phyloP scores from a whole-genome alignment of 2,113 vertebrate species.

The Leiothrix lutea region DNA sequence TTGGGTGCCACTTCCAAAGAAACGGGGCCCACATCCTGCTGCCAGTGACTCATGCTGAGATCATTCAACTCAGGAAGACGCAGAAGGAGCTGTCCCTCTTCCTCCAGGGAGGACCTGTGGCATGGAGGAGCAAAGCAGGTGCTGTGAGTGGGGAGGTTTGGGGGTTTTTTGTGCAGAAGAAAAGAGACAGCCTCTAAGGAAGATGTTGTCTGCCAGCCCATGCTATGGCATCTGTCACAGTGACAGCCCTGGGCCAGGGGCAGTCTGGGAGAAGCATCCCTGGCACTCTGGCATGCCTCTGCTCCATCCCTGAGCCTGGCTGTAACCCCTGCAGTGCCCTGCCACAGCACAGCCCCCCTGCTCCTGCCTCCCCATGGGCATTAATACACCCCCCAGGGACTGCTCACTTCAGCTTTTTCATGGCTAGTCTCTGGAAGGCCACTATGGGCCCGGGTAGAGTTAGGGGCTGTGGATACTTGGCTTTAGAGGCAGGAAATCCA shows the following conservation, averaged over 20 bases:
- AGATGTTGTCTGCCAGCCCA: background rate
- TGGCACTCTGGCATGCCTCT: background rate
- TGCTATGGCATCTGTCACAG: background rate
- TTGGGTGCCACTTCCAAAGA: constrained; percentile 27
- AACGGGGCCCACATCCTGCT: constrained; percentile 22
- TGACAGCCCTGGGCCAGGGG: background rate
- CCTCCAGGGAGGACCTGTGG: background rate
- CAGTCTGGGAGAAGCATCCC: background rate
- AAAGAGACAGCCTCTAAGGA: background rate
- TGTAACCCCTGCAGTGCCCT: background rate
- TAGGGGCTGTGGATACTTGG: background rate
- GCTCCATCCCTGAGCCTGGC: background rate
- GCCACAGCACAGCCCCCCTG: accelerated
- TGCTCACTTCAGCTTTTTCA: background rate
- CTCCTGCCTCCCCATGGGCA: background rate
- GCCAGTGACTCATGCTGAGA: constrained; percentile 42
- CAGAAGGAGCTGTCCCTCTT: background rate
- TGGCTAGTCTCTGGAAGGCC: background rate
- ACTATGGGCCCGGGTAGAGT: too few species aligned
- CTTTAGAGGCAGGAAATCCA: background rate
- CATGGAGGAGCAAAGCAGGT: background rate
- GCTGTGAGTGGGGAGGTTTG: background rate
- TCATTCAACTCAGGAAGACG: constrained; percentile 13
- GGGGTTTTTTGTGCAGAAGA: background rate
- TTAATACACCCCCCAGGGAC: background rate